Conservation (phyloP, 2,888 invertebrate genomes). For the Heliconius hortense region DNA sequence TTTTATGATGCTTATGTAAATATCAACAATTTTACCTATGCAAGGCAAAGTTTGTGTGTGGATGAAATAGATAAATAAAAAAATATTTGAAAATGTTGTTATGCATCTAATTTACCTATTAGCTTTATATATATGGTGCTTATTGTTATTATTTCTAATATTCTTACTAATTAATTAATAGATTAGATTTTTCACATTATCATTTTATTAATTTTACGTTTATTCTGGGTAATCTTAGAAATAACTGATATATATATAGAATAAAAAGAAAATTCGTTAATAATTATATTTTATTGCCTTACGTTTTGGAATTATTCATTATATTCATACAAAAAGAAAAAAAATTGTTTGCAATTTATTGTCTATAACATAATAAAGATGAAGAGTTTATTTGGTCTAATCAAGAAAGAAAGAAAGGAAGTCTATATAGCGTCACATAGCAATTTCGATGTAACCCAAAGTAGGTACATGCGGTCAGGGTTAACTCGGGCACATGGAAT, state of each 20-base stretch:
- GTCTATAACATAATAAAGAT: too few species aligned
- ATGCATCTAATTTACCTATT: neutral
- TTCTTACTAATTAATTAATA: too few species aligned
- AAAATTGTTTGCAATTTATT: neutral
- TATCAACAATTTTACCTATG: neutral
- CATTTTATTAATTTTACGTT: neutral
- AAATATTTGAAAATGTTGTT: neutral
- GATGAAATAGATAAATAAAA: neutral
- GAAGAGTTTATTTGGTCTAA: too few species aligned
- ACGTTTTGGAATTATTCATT: neutral
- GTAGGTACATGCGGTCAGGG: too few species aligned
- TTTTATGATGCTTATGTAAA: neutral
- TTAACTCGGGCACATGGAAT: neutral
- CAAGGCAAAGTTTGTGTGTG: neutral
- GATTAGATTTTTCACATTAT: too few species aligned
- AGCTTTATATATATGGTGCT: neutral
- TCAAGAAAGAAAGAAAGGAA: neutral
- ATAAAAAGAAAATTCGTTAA: too few species aligned
- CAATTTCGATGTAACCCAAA: neutral
- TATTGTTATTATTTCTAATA: too few species aligned
- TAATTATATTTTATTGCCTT: neutral
- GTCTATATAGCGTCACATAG: neutral
- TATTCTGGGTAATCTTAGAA: neutral
- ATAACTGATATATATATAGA: neutral
- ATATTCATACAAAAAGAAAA: neutral